Evolutionary conservation across 2,888 invertebrate species (phyloP).

Genomic region (Ochropacha duplaris): DNA sequence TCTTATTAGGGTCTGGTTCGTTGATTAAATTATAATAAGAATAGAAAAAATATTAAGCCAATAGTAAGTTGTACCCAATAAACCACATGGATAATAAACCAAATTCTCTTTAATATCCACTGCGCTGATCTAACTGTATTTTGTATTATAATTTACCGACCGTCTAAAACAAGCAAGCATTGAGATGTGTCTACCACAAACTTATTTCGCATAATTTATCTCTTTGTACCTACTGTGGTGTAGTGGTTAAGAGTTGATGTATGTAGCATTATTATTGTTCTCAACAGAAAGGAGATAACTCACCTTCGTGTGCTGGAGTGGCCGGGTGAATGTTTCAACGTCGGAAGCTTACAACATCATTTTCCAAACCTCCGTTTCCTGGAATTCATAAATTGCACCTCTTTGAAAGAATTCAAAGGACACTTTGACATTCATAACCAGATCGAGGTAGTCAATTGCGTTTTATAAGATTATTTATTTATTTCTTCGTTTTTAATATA

Average conservation of each 20-base stretch:
- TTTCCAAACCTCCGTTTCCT: slow-evolving; percentile 57
- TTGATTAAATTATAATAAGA: background rate
- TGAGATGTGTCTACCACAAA: no score
- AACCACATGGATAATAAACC: no score
- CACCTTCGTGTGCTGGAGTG: slow-evolving; percentile 57
- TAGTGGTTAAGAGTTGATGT: background rate
- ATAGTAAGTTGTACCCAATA: no score
- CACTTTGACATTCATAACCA: slow-evolving; percentile 53
- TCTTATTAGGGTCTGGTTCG: background rate
- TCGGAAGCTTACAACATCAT: slow-evolving; percentile 55
- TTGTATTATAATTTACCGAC: no score
- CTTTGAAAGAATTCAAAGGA: slow-evolving; percentile 58
- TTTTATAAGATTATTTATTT: background rate
- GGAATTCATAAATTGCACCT: slow-evolving; percentile 61
- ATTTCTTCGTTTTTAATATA: background rate
- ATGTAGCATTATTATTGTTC: background rate
- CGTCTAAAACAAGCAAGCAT: no score
- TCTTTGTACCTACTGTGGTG: no score
- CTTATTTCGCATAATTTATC: no score
- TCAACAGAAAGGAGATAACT: slow-evolving; percentile 52
- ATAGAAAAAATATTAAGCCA: no score
- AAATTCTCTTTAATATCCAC: no score
- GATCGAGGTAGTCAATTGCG: slow-evolving; percentile 54
- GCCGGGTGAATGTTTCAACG: slow-evolving; percentile 66
- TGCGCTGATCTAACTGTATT: no score